Evolutionary conservation across 2,888 invertebrate species (phyloP).

Genomic region (Eustalomyia histrio): DNA sequence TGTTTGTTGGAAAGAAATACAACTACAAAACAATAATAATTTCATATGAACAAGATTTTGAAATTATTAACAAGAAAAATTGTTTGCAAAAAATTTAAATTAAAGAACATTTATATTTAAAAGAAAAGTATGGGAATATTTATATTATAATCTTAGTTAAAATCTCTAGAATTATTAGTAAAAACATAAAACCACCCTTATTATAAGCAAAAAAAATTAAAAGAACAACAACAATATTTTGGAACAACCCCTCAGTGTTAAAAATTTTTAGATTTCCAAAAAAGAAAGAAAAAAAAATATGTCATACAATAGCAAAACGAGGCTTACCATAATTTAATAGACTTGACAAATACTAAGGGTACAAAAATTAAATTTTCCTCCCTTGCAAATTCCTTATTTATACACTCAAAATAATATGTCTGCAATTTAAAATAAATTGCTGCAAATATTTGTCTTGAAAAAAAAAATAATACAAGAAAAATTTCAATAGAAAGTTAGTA

Average conservation of each 20-base stretch:
- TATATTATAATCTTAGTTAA: not conserved
- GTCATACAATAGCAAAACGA: conserved; percentile 18
- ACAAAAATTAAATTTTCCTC: not conserved
- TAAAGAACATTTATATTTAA: too few species aligned
- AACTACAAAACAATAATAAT: not conserved
- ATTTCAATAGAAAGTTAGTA: too few species aligned
- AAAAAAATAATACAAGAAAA: too few species aligned
- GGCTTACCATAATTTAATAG: conserved; percentile 64
- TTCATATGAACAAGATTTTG: not conserved
- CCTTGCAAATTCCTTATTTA: not conserved
- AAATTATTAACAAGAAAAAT: not conserved
- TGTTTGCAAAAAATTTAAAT: not conserved
- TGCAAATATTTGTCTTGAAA: too few species aligned
- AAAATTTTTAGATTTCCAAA: not conserved
- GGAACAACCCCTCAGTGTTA: not conserved
- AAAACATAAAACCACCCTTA: not conserved
- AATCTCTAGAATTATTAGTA: not conserved
- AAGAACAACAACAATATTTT: conserved; percentile 4
- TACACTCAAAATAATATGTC: too few species aligned
- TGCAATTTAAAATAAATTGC: too few species aligned
- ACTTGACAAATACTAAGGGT: conserved; percentile 36
- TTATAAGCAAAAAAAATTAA: not conserved
- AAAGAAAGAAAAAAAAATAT: not conserved
- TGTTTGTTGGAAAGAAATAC: not conserved
- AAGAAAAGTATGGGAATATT: too few species aligned